These are phyloP conservation scores for Lagorchestes hirsutus DNA, from an alignment of 2,797 vertebrate species.

Conservation along the genomic window DNA sequence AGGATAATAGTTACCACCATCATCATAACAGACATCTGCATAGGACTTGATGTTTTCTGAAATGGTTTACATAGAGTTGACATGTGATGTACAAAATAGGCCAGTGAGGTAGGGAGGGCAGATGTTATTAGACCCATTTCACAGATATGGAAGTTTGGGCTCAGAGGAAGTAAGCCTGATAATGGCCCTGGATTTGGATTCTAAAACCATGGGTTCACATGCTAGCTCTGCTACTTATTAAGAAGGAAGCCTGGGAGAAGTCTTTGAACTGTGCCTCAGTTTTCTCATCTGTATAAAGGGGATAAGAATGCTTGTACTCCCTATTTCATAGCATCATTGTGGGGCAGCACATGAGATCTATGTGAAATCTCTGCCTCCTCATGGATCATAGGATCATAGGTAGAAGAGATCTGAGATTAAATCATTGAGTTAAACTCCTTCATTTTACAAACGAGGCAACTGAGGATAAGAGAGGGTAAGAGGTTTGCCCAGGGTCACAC, in stretches of 20 bases:
- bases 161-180: neutral
- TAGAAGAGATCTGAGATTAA: neutral
- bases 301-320: neutral
- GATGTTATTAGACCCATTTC: neutral
- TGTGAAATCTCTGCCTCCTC: neutral
- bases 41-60: slow-evolving; percentile 36
- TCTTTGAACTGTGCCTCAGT: neutral
- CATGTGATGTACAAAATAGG: neutral
- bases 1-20: neutral
- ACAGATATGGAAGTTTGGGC: neutral
- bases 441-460: neutral
- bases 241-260: neutral
- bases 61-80: slow-evolving; percentile 50
- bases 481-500: neutral
- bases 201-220: neutral
- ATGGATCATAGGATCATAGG: neutral
- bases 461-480: neutral
- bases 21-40: slow-evolving; percentile 16
- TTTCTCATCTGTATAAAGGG: neutral
- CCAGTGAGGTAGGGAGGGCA: neutral
- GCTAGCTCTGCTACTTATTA: neutral
- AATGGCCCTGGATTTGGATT: neutral
- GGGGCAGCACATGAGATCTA: neutral
- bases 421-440: neutral
- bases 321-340: neutral